Base-by-base conservation (phyloP, 1,140 invertebrate species). In the Patella vulgata region DNA sequence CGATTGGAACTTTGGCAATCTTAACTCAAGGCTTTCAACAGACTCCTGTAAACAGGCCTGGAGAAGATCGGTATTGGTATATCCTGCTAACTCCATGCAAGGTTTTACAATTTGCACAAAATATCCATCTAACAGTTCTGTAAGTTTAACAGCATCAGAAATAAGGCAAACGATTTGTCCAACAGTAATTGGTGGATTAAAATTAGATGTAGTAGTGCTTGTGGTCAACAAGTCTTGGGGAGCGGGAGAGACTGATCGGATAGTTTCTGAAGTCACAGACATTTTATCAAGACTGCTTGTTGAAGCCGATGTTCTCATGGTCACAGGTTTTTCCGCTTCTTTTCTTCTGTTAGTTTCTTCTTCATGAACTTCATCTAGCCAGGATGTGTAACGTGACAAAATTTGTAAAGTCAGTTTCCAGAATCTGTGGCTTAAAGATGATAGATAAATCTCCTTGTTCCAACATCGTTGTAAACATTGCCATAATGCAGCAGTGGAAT, bases 351-450 rank as follows among this genome's bases (percentile, higher is more conserved):
- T 27, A 25, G 36, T 42, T 77, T 82, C 77, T 58, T 75, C 71
- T 39, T 73, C 60, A 30, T 74, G 73, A 40, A 77, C 67, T 57
- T 81, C 79, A 39, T 84, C 79, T 27, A 89, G 85, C 92, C 92
- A 96, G 17, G 87, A 88, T 27, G 86, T 84, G 81, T 92, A 92
- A 69, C 94, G 88, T 28, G 91, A 88, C 25, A 93, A 71, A 30
- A 96, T 85, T 85, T 95, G 93, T 28, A 96, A 83, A 47, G 88
- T 91, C 6, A 96, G 85, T 82, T 95, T 95, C 89, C 92, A 96
- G 85, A 96, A 95, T 75, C 92, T 84, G 69, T 91, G 89, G 68
- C 90, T 87, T 1, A 95, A 79, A 52, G 91, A 89, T 4, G 86
- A 80, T 31, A 96, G 85, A 82, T 89, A 95, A 2, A 95, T 86